Evolutionary conservation across 1,140 invertebrate species (phyloP), one percentile per base, ranked within the genome.

Genomic region (Bombus consobrinus): DNA sequence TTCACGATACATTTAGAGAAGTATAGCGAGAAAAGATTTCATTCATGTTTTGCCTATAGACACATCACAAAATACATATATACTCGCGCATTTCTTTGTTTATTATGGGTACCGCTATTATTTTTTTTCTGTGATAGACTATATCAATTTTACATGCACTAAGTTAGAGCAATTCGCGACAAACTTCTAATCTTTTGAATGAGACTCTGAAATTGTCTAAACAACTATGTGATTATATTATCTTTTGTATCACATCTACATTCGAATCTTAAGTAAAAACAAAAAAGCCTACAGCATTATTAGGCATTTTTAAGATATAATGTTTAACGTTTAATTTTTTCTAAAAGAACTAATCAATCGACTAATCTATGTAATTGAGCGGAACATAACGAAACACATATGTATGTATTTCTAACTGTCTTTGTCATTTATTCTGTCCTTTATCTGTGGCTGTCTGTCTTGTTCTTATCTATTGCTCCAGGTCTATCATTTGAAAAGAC

Each of bases 351-450:
- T 12, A 64, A 25, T 15, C n/a, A 34, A 34, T 81, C 10, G n/a
- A 25, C 28, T 59, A 79, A 43, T 59, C 18, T 79, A 53, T 74
- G 6, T 10, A 79, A 37, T 59, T 43, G 82, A 84, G 39, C 75
- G 75, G 76, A 84, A 84, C 53, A 59, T 79, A 85, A 85, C 53
- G 76, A 85, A 72, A 80, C 64, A 62, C 28, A 12, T 62, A 62
- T 59, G 57, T 57, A 34, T 28, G 47, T 53, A 43, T 34, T 25
- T 72, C 62, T 15, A 12, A 28, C 9, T 79, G 59, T 59, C 13
- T 59, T 57, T 28, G 8, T 62, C 25, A 37, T 34, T 43, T 37
- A 15, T 57, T 28, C n/a, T 47, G 6, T 62, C 39, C 1, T 53
- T n/a, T 28, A 3, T 10, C 59, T 53, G 6, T 53, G 13, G 43